Conservation (phyloP, 1,140 invertebrate genomes). For the Bombus superbus region DNA sequence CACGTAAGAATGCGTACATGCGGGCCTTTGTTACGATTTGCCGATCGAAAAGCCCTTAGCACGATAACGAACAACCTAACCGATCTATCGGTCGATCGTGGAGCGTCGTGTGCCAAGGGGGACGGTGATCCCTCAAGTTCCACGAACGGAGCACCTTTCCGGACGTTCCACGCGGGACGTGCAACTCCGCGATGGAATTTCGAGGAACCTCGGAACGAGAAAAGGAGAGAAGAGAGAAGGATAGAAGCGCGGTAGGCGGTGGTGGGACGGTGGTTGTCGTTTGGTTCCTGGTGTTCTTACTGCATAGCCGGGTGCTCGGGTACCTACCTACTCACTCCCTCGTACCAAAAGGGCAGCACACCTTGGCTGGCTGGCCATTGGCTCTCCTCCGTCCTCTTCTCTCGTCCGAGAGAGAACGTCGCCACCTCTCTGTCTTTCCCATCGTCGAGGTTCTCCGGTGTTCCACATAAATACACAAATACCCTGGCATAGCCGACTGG, state of each 20-base stretch:
- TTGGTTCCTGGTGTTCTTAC: conserved; percentile 78
- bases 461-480: conserved; percentile 83
- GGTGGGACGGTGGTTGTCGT: conserved; percentile 70
- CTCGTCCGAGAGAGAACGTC: conserved; percentile 41
- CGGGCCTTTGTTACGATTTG: neutral
- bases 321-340: conserved; percentile 68
- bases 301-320: conserved; percentile 77
- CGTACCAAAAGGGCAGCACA: conserved; percentile 78
- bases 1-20: neutral
- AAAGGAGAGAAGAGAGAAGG: conserved; percentile 27
- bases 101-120: neutral
- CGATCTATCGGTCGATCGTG: conserved; percentile 10
- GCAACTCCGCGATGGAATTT: conserved; percentile 71
- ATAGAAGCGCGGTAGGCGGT: conserved; percentile 55
- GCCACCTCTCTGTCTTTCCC: conserved; percentile 27
- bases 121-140: conserved; percentile 33
- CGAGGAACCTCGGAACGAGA: conserved; percentile 66
- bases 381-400: conserved; percentile 68
- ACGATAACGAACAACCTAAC: too few relatives aligned
- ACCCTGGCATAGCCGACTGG: conserved; percentile 72
- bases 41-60: neutral
- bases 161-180: conserved; percentile 56
- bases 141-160: conserved; percentile 52
- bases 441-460: conserved; percentile 68
- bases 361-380: conserved; percentile 82